Base-by-base conservation (phyloP, 92 coral and sea anemone genomes). In the Anthopleura xanthogrammica region DNA sequence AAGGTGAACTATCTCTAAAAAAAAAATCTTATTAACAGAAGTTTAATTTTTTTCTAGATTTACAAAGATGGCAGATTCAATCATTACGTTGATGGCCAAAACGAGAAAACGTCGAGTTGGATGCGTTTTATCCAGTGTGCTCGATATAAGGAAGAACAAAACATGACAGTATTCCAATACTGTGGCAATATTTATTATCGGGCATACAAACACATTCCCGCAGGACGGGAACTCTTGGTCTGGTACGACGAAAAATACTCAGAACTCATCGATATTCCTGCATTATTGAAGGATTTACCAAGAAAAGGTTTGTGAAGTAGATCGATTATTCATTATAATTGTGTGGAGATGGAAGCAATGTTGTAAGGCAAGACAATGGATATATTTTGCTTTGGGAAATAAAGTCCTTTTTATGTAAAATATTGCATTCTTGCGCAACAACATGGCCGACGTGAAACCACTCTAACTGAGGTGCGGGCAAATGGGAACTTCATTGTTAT, bases 221-320 rank as follows among this genome's bases (percentile, higher is more conserved):
- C 87, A 4, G 95, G 91, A 39, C 76, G 90, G 60, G 98, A 95
- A 56, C 89, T 95, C 40, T 82, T 91, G 42, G 98, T 95, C 43
- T 95, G 98, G 98, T 95, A 95, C 89, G 95, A 95, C 66, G 98
- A 93, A 73, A 91, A 94, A 62, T 93, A 95, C 81, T 93, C 98
- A 10, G 98, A 95, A 68, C 92, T 92, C 16, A 93, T 95, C 43
- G 98, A 95, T 79, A 92, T 95, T 40, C 97, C 97, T 13, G 84
- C 91, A 1, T 85, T 95, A 60, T 76, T 92, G 85, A 95, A 80
- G 88, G 91, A 79, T 10, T 80, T 87, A 75, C 60, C 84, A 52
- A 80, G 83, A 5, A 87, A 85, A 74, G 92, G 85, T 81, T 23
- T 22, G 57, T 54, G 10, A 1, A 7, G 13, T 75, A 2, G 58